Base-by-base conservation (phyloP, 2,888 invertebrate species). In the Drosophila anceps region DNA sequence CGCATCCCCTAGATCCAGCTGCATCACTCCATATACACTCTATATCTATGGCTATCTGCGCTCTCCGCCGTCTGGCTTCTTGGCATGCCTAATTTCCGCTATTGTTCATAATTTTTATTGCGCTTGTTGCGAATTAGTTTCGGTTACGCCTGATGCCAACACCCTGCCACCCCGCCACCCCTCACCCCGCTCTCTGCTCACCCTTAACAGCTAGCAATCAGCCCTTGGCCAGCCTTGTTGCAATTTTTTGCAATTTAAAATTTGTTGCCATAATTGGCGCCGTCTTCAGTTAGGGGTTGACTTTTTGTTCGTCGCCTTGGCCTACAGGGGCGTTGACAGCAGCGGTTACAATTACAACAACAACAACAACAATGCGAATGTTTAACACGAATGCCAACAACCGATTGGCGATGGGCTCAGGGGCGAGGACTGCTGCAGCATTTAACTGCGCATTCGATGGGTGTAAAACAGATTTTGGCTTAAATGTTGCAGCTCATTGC, bases 91-190 rank as follows among this genome's bases (percentile, higher is more conserved):
- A 87, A 90, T 90, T 90, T 90, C 76, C 77, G 74, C 84, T 82
- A 83, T 90, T 90, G 90, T 90, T 89, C 87, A 91, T 91, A 83
- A 87, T 82, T 91, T 90, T 91, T 89, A 85, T 92, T 90, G 85
- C 91, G 73, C 86, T 91, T 90, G 88, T 86, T 85, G 73, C 76
- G 82, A 91, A 92, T 91, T 91, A 91, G 91, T 91, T 92, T 91
- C 89, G 91, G 90, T 91, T 85, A 85, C 84, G 87, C 69, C 78
- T 77, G 65, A 72, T 63, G 72, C 44, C 20, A 24, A 31, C 12
- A 27, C 35, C 43, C 43, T 7, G 39, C 15, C n/a, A 39, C 44
- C 13, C 44, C 20, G 24, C 18, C 8, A 0, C 24, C 33, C 12
- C 15, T n/a, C 33, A 53, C 20, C 15, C 15, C 27, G 24, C 24